phyloP scores from a whole-genome alignment of 2,888 invertebrate species.

The Bellardia bayeri region DNA sequence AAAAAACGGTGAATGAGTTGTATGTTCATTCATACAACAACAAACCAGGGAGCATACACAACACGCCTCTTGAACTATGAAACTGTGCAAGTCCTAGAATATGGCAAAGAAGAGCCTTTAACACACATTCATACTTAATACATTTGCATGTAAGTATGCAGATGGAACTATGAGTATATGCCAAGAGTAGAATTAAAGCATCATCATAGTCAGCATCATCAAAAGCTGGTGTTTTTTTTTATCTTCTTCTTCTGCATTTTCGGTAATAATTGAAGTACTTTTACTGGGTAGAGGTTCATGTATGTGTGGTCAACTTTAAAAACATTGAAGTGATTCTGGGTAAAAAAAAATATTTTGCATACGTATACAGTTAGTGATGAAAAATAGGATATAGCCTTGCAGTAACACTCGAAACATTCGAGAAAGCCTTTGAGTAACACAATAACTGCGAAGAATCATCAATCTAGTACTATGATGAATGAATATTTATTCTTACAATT shows the following conservation, averaged over 20 bases:
- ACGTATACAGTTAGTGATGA: conserved; percentile 37
- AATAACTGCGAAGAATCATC: too few relatives aligned
- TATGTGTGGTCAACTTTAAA: conserved; percentile 62
- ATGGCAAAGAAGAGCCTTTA: conserved; percentile 36
- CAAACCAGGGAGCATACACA: conserved; percentile 2
- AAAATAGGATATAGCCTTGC: not conserved
- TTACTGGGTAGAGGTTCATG: conserved; percentile 39
- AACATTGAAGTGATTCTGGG: conserved; percentile 52
- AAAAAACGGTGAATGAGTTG: conserved; percentile 12
- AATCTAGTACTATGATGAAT: too few relatives aligned
- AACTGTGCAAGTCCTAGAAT: conserved; percentile 31
- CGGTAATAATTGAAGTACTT: conserved; percentile 67
- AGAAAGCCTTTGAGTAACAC: too few relatives aligned
- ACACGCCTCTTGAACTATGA: conserved; percentile 62
- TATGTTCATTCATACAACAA: conserved; percentile 14
- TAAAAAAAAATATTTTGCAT: conserved; percentile 57
- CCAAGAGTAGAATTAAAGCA: conserved; percentile 66
- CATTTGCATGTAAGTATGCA: not conserved
- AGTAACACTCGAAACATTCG: too few relatives aligned
- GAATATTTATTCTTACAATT: too few relatives aligned
- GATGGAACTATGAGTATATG: conserved; percentile 42
- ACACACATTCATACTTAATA: not conserved
- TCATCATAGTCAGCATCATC: conserved; percentile 53
- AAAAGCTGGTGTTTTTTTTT: conserved; percentile 45
- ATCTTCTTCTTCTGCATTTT: conserved; percentile 24